Base-by-base conservation (phyloP, 1,140 invertebrate genomes). In the Alviniconcha marisindica region DNA sequence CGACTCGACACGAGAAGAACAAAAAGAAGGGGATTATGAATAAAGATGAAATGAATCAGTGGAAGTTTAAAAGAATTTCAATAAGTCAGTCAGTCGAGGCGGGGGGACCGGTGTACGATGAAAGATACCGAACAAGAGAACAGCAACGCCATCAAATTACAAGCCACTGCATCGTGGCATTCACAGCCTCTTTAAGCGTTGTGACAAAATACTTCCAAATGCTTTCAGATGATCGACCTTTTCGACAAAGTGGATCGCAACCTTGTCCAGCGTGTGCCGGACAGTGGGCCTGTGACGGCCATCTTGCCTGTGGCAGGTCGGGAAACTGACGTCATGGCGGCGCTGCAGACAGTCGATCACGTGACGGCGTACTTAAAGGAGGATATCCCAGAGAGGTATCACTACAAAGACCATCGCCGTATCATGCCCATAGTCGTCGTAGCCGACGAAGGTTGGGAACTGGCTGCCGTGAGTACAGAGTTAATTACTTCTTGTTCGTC, bases 381-480 rank as follows among this genome's bases (percentile, higher is more conserved):
- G 24, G 88, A 92, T 21, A 91, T 92, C 31, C 91, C 91, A 2
- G 88, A 89, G 36, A 63, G 83, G 36, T 92, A 88, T 82, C 90
- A 91, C 81, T 87, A 90, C 63, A 89, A 87, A 76, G 84, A 92
- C 42, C 88, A 91, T 48, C 71, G 87, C 42, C 73, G 91, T 51
- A 84, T 89, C 2, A 83, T 87, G 78, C 91, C 91, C 15, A 84
- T 92, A 24, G 33, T 91, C 0, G 40, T 88, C 12, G 84, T 92
- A 14, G 91, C 91, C 31, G 89, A 91, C 15, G 90, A 91, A 80
- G 90, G 90, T 15, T 92, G 90, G 86, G 86, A 85, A n/a, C 83
- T 92, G 14, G 44, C 81, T 60, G 80, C 81, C n/a, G 91, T 91
- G 87, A 90, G 90, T 84, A n/a, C n/a, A n/a, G n/a, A n/a, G n/a